These are phyloP conservation scores for Excalfactoria chinensis DNA, from an alignment of 2,113 vertebrate genomes.

Conservation along the genomic window DNA sequence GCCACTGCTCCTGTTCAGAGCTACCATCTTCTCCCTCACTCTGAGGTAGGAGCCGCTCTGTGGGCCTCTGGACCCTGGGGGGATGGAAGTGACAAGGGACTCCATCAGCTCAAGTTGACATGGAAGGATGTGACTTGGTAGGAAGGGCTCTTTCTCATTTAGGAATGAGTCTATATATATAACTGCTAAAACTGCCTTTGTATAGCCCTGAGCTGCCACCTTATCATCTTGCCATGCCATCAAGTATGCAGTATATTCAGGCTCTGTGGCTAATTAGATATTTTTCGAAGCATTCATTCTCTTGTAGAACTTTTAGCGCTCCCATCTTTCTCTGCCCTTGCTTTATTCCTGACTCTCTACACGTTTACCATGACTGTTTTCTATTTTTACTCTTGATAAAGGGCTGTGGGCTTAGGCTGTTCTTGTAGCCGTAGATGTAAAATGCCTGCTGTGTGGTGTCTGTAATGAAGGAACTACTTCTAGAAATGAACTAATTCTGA, in stretches of 20 bases:
- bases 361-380: slow-evolving; percentile 16
- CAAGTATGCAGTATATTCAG: neutral
- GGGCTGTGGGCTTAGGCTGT: slow-evolving; percentile 34
- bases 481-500: slow-evolving; percentile 66
- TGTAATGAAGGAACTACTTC: slow-evolving; percentile 9
- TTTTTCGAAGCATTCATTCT: neutral
- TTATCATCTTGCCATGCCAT: neutral
- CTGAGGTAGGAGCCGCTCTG: rapidly evolving
- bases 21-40: neutral
- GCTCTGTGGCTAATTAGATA: neutral
- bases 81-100: neutral
- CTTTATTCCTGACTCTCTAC: neutral
- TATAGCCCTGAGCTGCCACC: neutral
- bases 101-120: neutral
- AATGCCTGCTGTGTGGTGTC: slow-evolving; percentile 52
- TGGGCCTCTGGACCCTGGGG: rapidly evolving
- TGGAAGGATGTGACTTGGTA: neutral
- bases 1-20: rapidly evolving
- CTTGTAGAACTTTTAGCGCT: neutral
- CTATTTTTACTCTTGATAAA: slow-evolving; percentile 50
- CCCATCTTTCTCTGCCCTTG: neutral
- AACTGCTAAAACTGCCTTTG: neutral
- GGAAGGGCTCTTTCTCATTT: neutral
- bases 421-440: slow-evolving; percentile 44
- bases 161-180: neutral